Conservation (phyloP, 2,113 vertebrate species). For the Nansenia antarctica region DNA sequence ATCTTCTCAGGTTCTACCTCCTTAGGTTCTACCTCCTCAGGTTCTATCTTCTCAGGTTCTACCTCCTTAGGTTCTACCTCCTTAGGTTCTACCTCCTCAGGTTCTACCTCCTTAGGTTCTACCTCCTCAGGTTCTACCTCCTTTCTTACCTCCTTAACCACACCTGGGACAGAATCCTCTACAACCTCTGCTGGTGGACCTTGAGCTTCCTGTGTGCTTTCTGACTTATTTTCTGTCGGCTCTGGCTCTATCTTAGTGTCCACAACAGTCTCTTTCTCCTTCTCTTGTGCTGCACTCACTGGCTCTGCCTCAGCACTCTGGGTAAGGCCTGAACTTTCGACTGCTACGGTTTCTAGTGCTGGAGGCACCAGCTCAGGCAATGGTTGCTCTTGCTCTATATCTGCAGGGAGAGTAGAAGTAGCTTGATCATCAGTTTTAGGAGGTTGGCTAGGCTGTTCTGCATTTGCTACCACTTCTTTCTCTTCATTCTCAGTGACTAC, state of each 20-base stretch:
- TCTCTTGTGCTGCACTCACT: neutral
- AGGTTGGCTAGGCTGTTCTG: neutral
- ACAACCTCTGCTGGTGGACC: slow-evolving; percentile 2
- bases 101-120: slow-evolving; percentile 13
- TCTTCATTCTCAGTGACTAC: slow-evolving; percentile 22
- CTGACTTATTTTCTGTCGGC: neutral
- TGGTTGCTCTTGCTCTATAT: neutral
- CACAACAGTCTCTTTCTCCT: slow-evolving; percentile 7
- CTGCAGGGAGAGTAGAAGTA: neutral
- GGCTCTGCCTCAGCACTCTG: slow-evolving; percentile 6
- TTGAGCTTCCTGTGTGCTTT: neutral
- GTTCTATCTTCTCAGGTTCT: slow-evolving; percentile 6
- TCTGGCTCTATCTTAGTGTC: slow-evolving; percentile 27
- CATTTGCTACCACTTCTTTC: slow-evolving; percentile 41
- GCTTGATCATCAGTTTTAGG: neutral
- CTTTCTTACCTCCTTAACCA: slow-evolving; percentile 7
- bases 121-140: neutral
- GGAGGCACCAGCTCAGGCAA: neutral
- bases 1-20: neutral
- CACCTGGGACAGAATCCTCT: neutral
- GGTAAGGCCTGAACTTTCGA: neutral
- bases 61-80: neutral
- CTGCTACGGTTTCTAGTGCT: neutral
- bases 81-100: neutral
- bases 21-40: neutral